A percentile compares a stretch with the other conserved stretches of the same genome.
phyloP scores from a whole-genome alignment of 2,888 invertebrate genomes.

The Tenthredo notha region DNA sequence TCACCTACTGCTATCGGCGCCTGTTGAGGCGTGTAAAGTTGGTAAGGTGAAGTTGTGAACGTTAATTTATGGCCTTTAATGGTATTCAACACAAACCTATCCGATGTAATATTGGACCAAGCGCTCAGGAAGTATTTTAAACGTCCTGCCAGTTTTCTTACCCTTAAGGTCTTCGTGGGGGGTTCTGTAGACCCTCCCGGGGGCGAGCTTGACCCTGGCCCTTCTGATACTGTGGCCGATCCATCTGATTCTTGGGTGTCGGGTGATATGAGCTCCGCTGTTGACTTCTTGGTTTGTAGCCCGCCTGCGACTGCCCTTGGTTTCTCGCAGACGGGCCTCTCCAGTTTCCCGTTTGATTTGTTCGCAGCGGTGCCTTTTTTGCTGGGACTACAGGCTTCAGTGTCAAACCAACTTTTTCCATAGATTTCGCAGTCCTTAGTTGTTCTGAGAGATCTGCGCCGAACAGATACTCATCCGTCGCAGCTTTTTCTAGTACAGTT shows the following conservation, averaged over 20 bases:
- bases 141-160: conserved; percentile 49
- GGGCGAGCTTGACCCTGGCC: conserved; percentile 12
- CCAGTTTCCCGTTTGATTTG: conserved; percentile 56
- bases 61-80: conserved; percentile 46
- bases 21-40: not conserved
- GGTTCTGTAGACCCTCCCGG: conserved; percentile 13
- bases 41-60: not conserved
- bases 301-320: conserved; percentile 53
- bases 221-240: not conserved
- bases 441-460: conserved; percentile 57
- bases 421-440: conserved; percentile 56
- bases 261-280: not conserved
- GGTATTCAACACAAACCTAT: conserved; percentile 40
- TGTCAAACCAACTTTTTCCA: conserved; percentile 57
- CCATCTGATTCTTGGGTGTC: not conserved
- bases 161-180: conserved; percentile 8
- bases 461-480: conserved; percentile 56
- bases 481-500: conserved; percentile 55
- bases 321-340: conserved; percentile 54
- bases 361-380: conserved; percentile 43
- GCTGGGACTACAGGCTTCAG: conserved; percentile 55
- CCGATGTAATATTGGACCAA: conserved; percentile 48
- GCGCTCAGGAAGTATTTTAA: conserved; percentile 23
- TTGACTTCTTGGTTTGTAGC: conserved; percentile 25
- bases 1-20: not conserved